Evolutionary conservation across 1,140 invertebrate species (phyloP).

Genomic region (Aphaenogaster ashmeadi): DNA sequence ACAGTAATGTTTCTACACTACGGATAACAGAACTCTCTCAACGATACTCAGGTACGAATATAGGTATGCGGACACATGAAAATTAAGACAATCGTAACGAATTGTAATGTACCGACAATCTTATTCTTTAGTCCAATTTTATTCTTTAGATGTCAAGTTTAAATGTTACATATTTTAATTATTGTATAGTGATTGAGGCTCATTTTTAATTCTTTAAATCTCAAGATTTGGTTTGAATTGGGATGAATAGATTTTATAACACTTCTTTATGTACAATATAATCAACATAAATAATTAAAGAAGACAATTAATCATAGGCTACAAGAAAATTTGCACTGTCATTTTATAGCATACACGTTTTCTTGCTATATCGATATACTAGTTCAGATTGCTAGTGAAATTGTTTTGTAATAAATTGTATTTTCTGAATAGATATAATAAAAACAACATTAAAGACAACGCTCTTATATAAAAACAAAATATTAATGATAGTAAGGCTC

Average conservation of each 20-base stretch:
- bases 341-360: no score
- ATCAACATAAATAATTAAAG: background rate
- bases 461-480: no score
- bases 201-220: background rate
- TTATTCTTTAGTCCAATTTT: background rate
- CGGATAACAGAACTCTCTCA: background rate
- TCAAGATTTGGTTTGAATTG: background rate
- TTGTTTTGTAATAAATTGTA: no score
- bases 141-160: background rate
- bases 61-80: background rate
- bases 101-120: background rate
- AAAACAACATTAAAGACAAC: no score
- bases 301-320: background rate
- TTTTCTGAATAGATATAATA: no score
- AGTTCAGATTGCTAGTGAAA: no score
- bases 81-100: background rate
- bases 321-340: background rate
- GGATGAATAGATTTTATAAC: background rate
- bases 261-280: background rate
- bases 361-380: no score
- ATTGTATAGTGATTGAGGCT: background rate
- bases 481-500: no score
- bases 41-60: constrained; percentile 6
- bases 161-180: background rate
- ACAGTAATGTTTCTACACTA: background rate